Percentiles rank a stretch among this genome's conserved stretches.
phyloP scores from a whole-genome alignment of 2,113 vertebrate genomes.

The Sardina pilchardus region DNA sequence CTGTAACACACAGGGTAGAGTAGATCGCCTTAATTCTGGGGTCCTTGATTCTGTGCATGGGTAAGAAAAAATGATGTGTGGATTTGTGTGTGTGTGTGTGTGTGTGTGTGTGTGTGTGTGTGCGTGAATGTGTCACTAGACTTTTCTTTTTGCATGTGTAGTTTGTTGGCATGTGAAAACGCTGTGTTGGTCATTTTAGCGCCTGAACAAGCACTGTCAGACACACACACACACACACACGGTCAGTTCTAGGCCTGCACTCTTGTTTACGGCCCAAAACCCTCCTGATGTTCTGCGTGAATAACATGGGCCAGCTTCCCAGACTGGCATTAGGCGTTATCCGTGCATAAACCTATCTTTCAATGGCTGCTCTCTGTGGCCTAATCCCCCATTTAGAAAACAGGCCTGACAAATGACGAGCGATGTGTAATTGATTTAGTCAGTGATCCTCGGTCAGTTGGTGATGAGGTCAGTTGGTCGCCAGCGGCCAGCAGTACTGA shows the following conservation, averaged over 20 bases:
- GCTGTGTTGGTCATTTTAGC: not conserved
- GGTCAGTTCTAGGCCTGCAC: not conserved
- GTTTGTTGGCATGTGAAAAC: not conserved
- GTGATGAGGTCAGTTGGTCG: not conserved
- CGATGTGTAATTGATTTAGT: not conserved
- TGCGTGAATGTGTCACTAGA: not conserved
- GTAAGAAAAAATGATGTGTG: no score
- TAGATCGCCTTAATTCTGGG: not conserved
- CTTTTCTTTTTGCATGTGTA: not conserved
- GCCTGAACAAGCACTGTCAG: not conserved
- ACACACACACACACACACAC: not conserved
- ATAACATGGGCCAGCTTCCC: conserved; percentile 3
- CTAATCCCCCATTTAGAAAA: not conserved
- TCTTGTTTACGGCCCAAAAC: not conserved
- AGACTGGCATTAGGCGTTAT: not conserved
- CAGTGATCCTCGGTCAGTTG: not conserved
- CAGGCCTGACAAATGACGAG: conserved; percentile 6
- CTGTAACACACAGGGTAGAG: conserved; percentile 60
- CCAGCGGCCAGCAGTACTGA: conserved; percentile 62
- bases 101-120: not conserved
- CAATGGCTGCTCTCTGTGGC: not conserved
- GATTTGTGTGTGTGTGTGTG: not conserved
- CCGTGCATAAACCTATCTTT: not conserved
- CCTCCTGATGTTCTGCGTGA: not conserved
- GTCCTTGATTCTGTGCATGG: not conserved